Evolutionary conservation across 2,888 invertebrate genomes (phyloP), one percentile per base, ranked within the genome.

Genomic region (Noctua comes): DNA sequence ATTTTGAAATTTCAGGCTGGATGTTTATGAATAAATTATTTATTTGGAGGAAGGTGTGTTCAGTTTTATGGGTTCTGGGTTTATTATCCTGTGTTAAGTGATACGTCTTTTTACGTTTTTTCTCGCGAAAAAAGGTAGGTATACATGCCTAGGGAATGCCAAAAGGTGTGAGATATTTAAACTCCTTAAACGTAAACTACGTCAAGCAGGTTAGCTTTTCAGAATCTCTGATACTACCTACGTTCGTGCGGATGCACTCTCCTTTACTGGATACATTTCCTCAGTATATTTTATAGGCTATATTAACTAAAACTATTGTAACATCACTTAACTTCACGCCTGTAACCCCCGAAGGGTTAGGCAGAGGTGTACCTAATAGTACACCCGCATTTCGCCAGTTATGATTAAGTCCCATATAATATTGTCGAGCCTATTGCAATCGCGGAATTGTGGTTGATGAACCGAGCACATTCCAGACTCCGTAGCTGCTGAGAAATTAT

Each of bases 21-120:
- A 59, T 79, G 40, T 79, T n/a, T 70, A 65, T 86, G 75, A 80
- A 83, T 85, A 77, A 86, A 86, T 85, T 65, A 86, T 86, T 85
- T 65, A 86, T 86, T 73, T 11, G 59, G 4, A 59, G 27, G 48
- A 46, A 73, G 48, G 27, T 68, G 66, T 74, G 64, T 66, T 78
- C 36, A 64, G 69, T 72, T 78, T 85, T 74, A 73, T 71, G 46
- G 68, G 6, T 24, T n/a, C 31, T 54, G 18, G n/a, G 40, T 54
- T 71, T 72, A 64, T 71, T 82, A 72, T 46, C 31, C 27, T 40
- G 21, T 36, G 68, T 54, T 68, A 68, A 64, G 57, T 68, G 36
- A 51, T 43, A 69, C 21, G 48, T 62, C 18, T 62, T 77, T 48
- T 48, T 31, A 8, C 1, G 0, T 48, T 51, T 80, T 57, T 65